Conservation (phyloP, 2,888 invertebrate species). For the Scaptodrosophila latifasciaeformis region DNA sequence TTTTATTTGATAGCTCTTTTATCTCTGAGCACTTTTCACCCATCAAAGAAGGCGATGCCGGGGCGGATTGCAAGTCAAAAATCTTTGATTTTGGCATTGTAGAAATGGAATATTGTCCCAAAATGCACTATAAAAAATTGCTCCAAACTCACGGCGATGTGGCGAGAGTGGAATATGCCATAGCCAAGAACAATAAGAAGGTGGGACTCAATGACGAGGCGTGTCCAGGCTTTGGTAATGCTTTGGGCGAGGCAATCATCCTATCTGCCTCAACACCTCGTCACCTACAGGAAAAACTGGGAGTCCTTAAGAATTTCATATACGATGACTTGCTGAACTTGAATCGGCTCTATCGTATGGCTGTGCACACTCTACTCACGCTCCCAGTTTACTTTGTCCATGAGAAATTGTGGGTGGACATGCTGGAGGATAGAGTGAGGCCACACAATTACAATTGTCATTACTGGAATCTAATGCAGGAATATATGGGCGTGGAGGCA, state of each 20-base stretch:
- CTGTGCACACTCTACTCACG: constrained; percentile 82
- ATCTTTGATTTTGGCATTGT: constrained; percentile 60
- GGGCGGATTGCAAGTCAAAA: constrained; percentile 61
- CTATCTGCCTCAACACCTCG: constrained; percentile 80
- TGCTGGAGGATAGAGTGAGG: constrained; percentile 76
- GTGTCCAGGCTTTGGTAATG: constrained; percentile 65
- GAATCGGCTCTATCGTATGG: constrained; percentile 65
- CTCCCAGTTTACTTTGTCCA: constrained; percentile 82
- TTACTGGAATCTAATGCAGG: constrained; percentile 79
- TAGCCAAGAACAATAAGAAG: constrained; percentile 45
- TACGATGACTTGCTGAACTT: constrained; percentile 52
- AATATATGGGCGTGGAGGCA: constrained; percentile 80
- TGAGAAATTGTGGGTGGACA: constrained; percentile 82
- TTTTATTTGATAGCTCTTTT: constrained; percentile 33
- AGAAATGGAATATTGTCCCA: constrained; percentile 60
- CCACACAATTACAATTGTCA: constrained; percentile 79
- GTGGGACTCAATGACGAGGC: constrained; percentile 62
- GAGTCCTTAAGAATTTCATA: constrained; percentile 37
- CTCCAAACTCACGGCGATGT: constrained; percentile 69
- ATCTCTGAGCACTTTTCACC: constrained; percentile 42
- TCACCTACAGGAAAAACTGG: constrained; percentile 77
- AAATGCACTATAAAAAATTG: constrained; percentile 69
- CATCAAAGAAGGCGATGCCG: constrained; percentile 43
- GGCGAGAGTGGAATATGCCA: constrained; percentile 54
- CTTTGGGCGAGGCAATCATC: constrained; percentile 62